Base-by-base conservation (phyloP, 2,797 vertebrate genomes). In the Sebastes umbrosus region DNA sequence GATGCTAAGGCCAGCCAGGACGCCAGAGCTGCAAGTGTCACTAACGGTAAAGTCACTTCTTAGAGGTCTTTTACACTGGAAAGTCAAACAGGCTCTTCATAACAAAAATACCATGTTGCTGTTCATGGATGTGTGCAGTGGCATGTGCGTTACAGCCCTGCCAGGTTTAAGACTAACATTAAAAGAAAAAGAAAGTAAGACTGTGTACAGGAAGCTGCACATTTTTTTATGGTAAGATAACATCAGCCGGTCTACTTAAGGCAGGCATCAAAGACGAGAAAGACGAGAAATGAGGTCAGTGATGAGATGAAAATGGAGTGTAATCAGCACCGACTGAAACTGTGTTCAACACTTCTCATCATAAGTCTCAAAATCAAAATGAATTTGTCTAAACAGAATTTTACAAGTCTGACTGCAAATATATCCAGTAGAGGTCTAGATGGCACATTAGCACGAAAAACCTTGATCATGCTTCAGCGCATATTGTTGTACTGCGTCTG, bases 1-100 rank as follows among this genome's bases (percentile, higher is more conserved):
- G 98, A 96, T 79, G 97, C 97, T 85, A 98, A 97, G 94, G 97
- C 97, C 91, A 97, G 91, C 95, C 94, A 97, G 92, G 97, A 95
- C 77, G 97, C 98, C 84, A 97, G 97, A 94, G 96, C 97, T 69
- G 94, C 94, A 1, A 65, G 85, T 10, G 85, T 85, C 95, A 94
- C 83, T 83, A 98, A 95, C 81, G 96, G 97, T 99, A 96, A 93
- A 75, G 72, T 73, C 34, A 59, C 71, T 50, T 77, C n/a, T 43
- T 6, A 18, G 5, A 57, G 52, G 31, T 36, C 24, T 32, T 46
- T 66, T 5, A 25, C 14, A 8, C 14, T 50, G 4, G 6, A 68
- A 64, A 32, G 12, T 31, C 18, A 62, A 39, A 63, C 25, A 7
- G n/a, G 5, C 27, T 25, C n/a, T 13, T 6, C 16, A 20, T 20